Evolutionary conservation across 2,113 vertebrate genomes (phyloP), one percentile per base, ranked within the genome.

Genomic region (Pluvialis apricaria): DNA sequence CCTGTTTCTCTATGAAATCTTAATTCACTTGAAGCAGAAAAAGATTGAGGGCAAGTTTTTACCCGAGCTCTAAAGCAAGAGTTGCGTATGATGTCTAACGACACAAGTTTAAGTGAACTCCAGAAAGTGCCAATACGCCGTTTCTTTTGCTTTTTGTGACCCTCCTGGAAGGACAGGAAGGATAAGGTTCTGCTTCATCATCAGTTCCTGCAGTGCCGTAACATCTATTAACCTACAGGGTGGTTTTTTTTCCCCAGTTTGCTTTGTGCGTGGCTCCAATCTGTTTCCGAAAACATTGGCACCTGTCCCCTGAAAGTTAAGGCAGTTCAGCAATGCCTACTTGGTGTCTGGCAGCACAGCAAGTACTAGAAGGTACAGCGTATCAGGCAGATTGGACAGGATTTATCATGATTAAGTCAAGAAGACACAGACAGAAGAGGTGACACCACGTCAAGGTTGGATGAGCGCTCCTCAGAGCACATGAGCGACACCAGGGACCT

Each of bases 301-400:
- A 77, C 82, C 31, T 6, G 29, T 72, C 75, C 93, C 40, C 78
- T 42, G 44, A n/a, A 66, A 89, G 88, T 31, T 36, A 81, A 34
- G 66, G 90, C 78, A 36, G 96, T 47, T 72, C 82, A 77, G 84
- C 73, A 60, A 14, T 40, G 89, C 84, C 86, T 21, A 29, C 68
- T 78, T 10, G 42, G 83, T 28, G 86, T 7, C 85, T 88, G 94
- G 92, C 93, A 96, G 94, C 92, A 92, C 92, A 84, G 94, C 90
- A 34, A 86, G 77, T 88, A 13, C 88, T 36, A 5, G 14, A 29
- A 70, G 82, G 58, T 14, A 64, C 85, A 65, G 44, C 0, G 4
- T 8, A 65, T 26, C 2, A 8, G 31, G 13, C 42, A 40, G 49
- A 58, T 0, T 5, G 64, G 45, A 36, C 70, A 79, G 72, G 68